Evolutionary conservation across 2,113 vertebrate genomes (phyloP), one percentile per base, ranked within the genome.

Genomic region (Myxocyprinus asiaticus): DNA sequence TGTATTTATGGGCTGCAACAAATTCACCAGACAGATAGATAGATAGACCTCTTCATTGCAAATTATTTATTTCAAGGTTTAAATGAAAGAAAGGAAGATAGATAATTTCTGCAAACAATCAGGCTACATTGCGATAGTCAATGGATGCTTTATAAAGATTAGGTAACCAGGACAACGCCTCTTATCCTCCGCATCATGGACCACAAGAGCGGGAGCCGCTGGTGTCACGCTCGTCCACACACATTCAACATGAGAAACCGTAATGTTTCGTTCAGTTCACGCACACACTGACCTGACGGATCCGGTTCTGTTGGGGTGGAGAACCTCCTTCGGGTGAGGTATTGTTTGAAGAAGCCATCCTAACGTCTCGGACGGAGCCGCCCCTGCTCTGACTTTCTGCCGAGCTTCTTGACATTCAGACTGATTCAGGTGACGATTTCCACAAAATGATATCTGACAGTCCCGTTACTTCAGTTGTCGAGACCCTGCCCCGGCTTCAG

Each of bases 281-380:
- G 65, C 47, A 51, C 48, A 76, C 47, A 90, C 92, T 83, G 86
- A 93, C 92, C 92, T 93, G 91, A 82, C 92, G 91, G 72, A 93
- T 89, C 72, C 92, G 92, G 87, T 76, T 88, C 82, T 90, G 92
- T 77, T 92, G 89, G 81, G 88, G 88, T 80, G 89, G 89, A 11
- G 85, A 91, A 81, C 85, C 90, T 73, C 88, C 89, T 81, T 93
- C 92, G 6, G 82, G 91, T 47, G 91, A 88, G 12, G 90, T 89
- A 88, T 87, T 89, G 89, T 80, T 85, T 10, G 92, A 91, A 63
- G 91, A 92, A 70, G 91, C 91, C 86, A 90, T 92, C 69, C 91
- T 93, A 81, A 87, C 78, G 80, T 91, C 88, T 15, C 84, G 64
- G 80, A 89, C 89, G 86, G 91, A 90, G 90, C 88, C 87, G 90